Conservation (phyloP, 2,113 vertebrate species). For the Calypte anna region DNA sequence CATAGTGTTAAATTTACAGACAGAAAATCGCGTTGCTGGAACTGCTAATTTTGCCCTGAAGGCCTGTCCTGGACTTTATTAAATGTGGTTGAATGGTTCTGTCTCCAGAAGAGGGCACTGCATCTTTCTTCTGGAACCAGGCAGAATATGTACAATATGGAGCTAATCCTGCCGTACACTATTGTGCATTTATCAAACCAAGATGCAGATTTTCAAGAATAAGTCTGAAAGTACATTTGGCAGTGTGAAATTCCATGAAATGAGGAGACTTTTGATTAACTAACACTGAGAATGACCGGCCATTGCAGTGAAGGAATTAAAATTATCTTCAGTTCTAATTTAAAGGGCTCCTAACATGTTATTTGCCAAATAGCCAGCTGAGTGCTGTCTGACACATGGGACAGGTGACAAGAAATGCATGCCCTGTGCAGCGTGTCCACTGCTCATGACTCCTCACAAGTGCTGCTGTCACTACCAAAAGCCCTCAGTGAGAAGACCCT, state of each 20-base stretch:
- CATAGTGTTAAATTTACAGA: not conserved
- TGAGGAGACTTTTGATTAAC: not conserved
- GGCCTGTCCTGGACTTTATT: not conserved
- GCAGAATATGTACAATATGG: not conserved
- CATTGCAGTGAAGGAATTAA: not conserved
- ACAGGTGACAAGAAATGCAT: not conserved
- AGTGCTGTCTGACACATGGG: not conserved
- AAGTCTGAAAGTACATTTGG: not conserved
- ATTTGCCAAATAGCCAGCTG: not conserved
- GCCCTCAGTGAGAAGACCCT: not conserved
- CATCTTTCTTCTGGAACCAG: not conserved
- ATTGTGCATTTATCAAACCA: not conserved
- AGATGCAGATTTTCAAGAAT: not conserved
- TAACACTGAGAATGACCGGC: not conserved
- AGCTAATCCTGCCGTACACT: not conserved
- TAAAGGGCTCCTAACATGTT: not conserved
- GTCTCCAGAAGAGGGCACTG: slow-evolving; percentile 33
- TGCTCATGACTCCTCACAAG: not conserved
- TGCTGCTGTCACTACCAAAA: not conserved
- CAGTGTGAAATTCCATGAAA: not conserved
- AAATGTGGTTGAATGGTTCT: not conserved
- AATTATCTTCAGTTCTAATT: not conserved
- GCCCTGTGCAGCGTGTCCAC: not conserved
- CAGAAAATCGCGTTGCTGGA: not conserved
- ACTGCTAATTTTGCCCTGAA: not conserved